Evolutionary conservation across 2,797 vertebrate genomes (phyloP).

Genomic region (Rhabdomys pumilio): DNA sequence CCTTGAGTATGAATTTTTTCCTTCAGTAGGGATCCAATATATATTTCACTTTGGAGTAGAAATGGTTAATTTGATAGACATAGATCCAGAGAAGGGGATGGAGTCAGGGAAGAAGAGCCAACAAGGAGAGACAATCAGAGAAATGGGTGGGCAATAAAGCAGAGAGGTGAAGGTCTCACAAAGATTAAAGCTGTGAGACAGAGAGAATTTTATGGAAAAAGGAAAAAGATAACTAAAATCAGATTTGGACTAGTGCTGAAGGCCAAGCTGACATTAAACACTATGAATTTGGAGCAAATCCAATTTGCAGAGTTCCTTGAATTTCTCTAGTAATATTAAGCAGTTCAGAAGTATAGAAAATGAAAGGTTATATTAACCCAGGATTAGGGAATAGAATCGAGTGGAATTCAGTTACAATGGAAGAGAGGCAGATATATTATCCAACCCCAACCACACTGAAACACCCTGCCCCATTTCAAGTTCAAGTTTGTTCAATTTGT

Average conservation of each 20-base stretch:
- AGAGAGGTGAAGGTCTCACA: background rate
- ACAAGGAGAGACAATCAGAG: background rate
- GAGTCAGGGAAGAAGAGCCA: background rate
- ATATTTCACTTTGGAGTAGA: background rate
- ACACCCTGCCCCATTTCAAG: constrained; percentile 19
- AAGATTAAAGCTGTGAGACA: background rate
- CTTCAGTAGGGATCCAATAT: background rate
- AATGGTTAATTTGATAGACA: background rate
- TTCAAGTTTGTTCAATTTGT: constrained; percentile 59
- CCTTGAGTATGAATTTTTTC: background rate
- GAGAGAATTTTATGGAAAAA: background rate
- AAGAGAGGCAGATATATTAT: background rate
- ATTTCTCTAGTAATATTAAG: constrained; percentile 71
- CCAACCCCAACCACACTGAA: background rate
- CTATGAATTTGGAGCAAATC: constrained; percentile 45
- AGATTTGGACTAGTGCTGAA: constrained; percentile 42
- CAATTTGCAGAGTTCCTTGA: constrained; percentile 53
- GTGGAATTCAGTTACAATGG: constrained; percentile 50
- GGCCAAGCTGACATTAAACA: constrained; percentile 61
- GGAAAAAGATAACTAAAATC: constrained; percentile 56
- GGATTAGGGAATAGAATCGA: constrained; percentile 4
- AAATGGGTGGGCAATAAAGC: background rate
- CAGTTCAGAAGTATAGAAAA: constrained; percentile 70
- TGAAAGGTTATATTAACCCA: constrained; percentile 71
- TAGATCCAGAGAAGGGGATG: background rate